Evolutionary conservation across 2,797 vertebrate genomes (phyloP).

Genomic region (Pseudochirops corinnae): DNA sequence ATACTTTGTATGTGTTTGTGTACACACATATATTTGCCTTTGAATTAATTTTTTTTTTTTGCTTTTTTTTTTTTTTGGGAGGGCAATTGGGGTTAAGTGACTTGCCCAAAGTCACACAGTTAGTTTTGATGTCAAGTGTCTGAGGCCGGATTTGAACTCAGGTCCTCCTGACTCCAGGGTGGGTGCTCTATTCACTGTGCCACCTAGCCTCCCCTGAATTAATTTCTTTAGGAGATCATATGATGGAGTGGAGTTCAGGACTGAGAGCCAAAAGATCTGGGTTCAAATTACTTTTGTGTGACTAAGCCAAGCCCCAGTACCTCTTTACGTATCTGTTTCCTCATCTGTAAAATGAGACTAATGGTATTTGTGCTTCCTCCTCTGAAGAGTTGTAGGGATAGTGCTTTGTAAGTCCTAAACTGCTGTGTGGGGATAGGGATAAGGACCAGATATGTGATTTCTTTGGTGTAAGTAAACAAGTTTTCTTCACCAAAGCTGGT

Average conservation of each 20-base stretch:
- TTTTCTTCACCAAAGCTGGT: neutral
- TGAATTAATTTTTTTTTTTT: neutral
- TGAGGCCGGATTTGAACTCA: too few relatives aligned
- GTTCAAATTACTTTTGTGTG: neutral
- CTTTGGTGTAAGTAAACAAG: neutral
- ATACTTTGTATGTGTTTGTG: neutral
- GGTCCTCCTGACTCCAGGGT: too few relatives aligned
- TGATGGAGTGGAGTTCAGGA: neutral
- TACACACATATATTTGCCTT: neutral
- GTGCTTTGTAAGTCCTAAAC: neutral
- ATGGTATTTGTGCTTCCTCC: neutral
- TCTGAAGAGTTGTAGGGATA: neutral
- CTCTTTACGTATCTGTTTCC: neutral
- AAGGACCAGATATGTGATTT: neutral
- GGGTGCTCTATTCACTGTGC: too few relatives aligned
- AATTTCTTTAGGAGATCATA: neutral
- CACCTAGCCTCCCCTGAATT: neutral
- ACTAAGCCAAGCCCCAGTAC: neutral
- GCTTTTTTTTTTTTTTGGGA: too few relatives aligned
- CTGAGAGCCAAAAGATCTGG: neutral
- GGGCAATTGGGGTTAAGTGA: too few relatives aligned
- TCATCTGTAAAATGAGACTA: neutral
- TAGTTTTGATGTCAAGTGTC: too few relatives aligned
- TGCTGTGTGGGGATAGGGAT: neutral
- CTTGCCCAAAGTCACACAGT: too few relatives aligned